phyloP scores from a whole-genome alignment of 2,797 vertebrate genomes.

The Acestrorhynchus altus region DNA sequence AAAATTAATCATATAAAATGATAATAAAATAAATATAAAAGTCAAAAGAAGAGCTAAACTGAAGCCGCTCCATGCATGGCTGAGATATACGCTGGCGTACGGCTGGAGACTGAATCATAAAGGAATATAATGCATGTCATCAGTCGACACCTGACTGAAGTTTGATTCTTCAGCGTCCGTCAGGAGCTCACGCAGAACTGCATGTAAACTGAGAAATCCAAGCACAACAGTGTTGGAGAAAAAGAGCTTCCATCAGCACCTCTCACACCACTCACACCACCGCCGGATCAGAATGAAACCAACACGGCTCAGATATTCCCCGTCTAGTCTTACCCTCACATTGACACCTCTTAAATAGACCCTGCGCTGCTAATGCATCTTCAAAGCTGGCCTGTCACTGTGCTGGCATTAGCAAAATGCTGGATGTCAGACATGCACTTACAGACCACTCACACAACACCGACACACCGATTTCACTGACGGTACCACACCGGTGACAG shows the following conservation, averaged over 20 bases:
- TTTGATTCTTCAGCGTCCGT: background rate
- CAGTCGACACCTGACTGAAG: no score
- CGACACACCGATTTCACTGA: background rate
- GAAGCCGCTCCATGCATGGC: no score
- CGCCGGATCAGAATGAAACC: conserved; percentile 18
- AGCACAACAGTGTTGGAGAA: no score
- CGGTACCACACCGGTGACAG: no score
- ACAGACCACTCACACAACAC: background rate
- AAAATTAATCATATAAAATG: no score
- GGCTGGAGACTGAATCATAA: no score
- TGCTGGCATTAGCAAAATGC: conserved; percentile 22
- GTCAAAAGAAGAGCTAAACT: no score
- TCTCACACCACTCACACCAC: conserved; percentile 2
- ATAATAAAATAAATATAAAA: no score
- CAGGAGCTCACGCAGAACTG: background rate
- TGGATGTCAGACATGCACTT: background rate
- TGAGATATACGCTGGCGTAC: no score
- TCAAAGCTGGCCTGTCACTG: conserved; percentile 2
- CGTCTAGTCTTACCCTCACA: conserved; percentile 24
- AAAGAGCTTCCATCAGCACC: background rate
- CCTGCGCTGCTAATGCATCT: conserved; percentile 14
- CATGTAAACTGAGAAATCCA: no score
- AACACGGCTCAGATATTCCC: conserved; percentile 17
- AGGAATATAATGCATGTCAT: no score
- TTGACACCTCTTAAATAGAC: conserved; percentile 34